Percentiles rank a stretch among this genome's conserved stretches.
These are phyloP conservation scores for Mythimna lalbum DNA, from an alignment of 2,888 invertebrate genomes.

Conservation along the genomic window DNA sequence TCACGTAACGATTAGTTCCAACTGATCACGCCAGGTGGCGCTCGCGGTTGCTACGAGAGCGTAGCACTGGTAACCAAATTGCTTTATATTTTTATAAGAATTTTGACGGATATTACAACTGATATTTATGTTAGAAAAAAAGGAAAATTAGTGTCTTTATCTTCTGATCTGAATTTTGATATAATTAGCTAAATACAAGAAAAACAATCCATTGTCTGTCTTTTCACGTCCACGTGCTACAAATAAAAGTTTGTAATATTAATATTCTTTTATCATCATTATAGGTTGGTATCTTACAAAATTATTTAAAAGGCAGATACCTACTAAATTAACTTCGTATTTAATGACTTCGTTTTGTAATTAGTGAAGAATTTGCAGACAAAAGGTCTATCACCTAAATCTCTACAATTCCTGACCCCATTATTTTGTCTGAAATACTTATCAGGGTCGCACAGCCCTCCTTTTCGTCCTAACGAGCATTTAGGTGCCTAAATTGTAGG, in stretches of 20 bases:
- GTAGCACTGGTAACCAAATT: slow-evolving; percentile 8
- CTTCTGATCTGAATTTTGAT: too few species aligned
- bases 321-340: slow-evolving; percentile 5
- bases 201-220: too few species aligned
- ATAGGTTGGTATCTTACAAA: background rate
- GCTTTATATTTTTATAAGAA: slow-evolving; percentile 16
- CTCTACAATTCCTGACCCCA: slow-evolving; percentile 21
- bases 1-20: slow-evolving; percentile 46
- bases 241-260: background rate
- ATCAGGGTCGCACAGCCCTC: slow-evolving; percentile 30
- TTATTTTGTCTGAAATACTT: slow-evolving; percentile 38
- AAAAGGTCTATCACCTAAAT: slow-evolving; percentile 39
- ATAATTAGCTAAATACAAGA: background rate
- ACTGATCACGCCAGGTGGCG: slow-evolving; percentile 52
- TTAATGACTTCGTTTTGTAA: slow-evolving; percentile 3
- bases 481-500: slow-evolving; percentile 21
- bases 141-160: background rate
- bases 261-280: background rate
- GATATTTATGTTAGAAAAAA: background rate
- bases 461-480: slow-evolving; percentile 18
- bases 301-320: background rate
- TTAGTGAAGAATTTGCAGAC: slow-evolving; percentile 20
- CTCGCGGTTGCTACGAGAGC: slow-evolving; percentile 31
- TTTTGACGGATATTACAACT: background rate
- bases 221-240: too few species aligned